These are phyloP conservation scores for Helostoma temminkii DNA, from an alignment of 2,797 vertebrate genomes.

Conservation along the genomic window DNA sequence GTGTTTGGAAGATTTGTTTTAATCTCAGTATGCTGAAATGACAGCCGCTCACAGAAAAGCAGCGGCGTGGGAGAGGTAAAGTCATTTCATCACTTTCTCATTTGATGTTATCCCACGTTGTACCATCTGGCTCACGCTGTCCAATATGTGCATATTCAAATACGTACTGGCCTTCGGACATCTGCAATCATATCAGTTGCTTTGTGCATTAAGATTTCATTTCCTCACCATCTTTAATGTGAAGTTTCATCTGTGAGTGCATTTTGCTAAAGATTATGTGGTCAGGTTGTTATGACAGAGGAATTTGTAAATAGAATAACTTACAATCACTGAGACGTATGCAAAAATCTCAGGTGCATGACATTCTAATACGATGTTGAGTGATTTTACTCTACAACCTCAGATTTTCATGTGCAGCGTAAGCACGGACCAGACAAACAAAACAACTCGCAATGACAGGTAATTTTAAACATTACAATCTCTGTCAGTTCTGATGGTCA, in stretches of 20 bases:
- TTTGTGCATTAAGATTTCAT: slow-evolving; percentile 8
- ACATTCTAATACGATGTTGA: slow-evolving; percentile 9
- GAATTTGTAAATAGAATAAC: slow-evolving; percentile 21
- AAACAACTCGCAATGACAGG: slow-evolving; percentile 34
- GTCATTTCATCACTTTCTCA: slow-evolving; percentile 49
- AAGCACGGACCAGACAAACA: slow-evolving; percentile 4
- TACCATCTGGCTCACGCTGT: slow-evolving; percentile 39
- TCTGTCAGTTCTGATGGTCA: slow-evolving; percentile 15
- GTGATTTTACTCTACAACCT: slow-evolving; percentile 18
- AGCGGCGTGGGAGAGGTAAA: slow-evolving; percentile 22
- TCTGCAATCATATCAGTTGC: slow-evolving; percentile 17
- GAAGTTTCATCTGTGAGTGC: slow-evolving; percentile 2
- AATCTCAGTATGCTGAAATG: slow-evolving; percentile 38
- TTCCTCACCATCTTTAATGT: slow-evolving; percentile 23
- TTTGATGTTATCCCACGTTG: slow-evolving; percentile 48
- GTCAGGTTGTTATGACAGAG: slow-evolving; percentile 12
- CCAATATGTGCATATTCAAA: slow-evolving; percentile 45
- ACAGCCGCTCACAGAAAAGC: slow-evolving; percentile 33
- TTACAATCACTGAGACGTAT: not conserved
- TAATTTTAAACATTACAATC: slow-evolving; percentile 28
- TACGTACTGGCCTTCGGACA: slow-evolving; percentile 32
- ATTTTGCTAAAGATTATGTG: slow-evolving; percentile 5
- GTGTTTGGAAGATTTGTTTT: slow-evolving; percentile 42
- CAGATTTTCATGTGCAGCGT: slow-evolving; percentile 5
- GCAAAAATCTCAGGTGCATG: slow-evolving; percentile 12